phyloP scores from a whole-genome alignment of 2,888 invertebrate genomes.

The Argynnis bischoffii region DNA sequence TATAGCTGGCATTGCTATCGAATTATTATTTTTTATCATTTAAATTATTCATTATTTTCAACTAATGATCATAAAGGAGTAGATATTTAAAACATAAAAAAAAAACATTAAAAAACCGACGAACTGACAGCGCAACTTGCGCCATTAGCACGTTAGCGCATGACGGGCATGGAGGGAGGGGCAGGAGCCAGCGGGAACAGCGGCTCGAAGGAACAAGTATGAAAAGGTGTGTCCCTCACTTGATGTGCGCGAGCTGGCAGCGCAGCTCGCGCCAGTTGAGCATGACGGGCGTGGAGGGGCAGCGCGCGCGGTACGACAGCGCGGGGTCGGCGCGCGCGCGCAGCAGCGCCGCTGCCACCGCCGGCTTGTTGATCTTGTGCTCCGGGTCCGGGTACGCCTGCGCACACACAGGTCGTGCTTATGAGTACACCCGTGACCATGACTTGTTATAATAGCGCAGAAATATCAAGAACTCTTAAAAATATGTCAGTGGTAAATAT shows the following conservation, averaged over 20 bases:
- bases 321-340: conserved; percentile 75
- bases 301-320: conserved; percentile 89
- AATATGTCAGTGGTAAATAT: too few species aligned
- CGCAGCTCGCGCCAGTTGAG: conserved; percentile 95
- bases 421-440: too few species aligned
- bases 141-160: not conserved
- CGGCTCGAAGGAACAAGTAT: too few species aligned
- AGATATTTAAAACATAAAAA: too few species aligned
- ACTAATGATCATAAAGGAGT: too few species aligned
- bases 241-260: conserved; percentile 53
- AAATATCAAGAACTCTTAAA: too few species aligned
- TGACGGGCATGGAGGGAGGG: not conserved
- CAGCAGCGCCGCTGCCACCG: conserved; percentile 86
- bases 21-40: too few species aligned
- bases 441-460: too few species aligned
- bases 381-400: conserved; percentile 95
- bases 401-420: not conserved
- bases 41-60: too few species aligned
- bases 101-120: too few species aligned
- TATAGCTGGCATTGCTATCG: too few species aligned
- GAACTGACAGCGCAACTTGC: not conserved
- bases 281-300: conserved; percentile 92
- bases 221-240: conserved; percentile 44
- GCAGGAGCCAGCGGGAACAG: not conserved
- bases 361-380: conserved; percentile 94